These are phyloP conservation scores for Blastobasis adustella DNA, from an alignment of 2,888 invertebrate genomes.

Conservation along the genomic window DNA sequence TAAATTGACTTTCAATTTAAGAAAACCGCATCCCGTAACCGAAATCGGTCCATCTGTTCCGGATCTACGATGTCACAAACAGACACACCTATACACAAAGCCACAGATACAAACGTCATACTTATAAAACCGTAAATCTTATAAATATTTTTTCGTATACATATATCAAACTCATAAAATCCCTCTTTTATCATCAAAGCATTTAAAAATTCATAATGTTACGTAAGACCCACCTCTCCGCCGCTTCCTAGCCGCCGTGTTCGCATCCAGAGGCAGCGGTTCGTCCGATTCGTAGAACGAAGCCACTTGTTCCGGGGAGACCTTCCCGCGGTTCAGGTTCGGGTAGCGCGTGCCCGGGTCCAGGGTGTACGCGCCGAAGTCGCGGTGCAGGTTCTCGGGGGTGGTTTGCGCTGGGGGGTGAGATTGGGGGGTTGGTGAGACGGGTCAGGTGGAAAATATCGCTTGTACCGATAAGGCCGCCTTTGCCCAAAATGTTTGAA, in stretches of 20 bases:
- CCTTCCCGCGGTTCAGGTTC: constrained; percentile 84
- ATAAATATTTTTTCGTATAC: no score
- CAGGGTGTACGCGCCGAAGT: constrained; percentile 89
- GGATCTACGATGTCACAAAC: no score
- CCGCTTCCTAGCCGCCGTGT: constrained; percentile 32
- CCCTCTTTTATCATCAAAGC: no score
- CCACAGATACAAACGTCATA: no score
- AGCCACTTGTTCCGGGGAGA: constrained; percentile 83
- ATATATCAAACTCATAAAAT: no score
- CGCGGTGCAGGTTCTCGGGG: constrained; percentile 95
- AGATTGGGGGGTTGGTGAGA: neutral
- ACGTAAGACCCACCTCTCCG: constrained; percentile 33
- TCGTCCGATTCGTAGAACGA: constrained; percentile 58
- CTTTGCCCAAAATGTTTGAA: no score
- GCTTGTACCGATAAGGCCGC: no score
- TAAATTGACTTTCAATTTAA: no score
- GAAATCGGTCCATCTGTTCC: no score
- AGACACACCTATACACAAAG: no score
- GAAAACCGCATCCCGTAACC: no score
- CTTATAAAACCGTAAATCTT: no score
- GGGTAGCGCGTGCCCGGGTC: constrained; percentile 91
- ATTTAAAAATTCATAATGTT: neutral
- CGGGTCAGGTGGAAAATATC: neutral
- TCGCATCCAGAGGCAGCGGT: constrained; percentile 49
- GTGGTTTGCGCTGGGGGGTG: constrained; percentile 90